Evolutionary conservation across 2,888 invertebrate species (phyloP).

Genomic region (Cataglyphis albicans): DNA sequence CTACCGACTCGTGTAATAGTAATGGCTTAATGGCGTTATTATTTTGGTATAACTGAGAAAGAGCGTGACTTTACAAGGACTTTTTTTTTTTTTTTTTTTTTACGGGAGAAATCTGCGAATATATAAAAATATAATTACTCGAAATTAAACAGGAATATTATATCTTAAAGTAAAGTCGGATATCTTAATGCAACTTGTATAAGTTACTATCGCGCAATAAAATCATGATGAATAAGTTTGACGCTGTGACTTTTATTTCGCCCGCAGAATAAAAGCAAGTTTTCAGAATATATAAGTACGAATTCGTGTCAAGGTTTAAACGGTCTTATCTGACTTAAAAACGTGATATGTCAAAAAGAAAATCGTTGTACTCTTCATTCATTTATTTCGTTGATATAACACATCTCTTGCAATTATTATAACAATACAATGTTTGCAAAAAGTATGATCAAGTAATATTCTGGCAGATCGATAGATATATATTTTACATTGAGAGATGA

Average conservation of each 20-base stretch:
- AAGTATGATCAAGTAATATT: neutral
- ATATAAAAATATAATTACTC: neutral
- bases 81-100: neutral
- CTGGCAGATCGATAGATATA: neutral
- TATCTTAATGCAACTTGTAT: conserved; percentile 25
- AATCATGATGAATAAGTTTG: conserved; percentile 23
- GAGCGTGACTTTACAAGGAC: neutral
- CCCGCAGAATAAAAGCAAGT: conserved; percentile 35
- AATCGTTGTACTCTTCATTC: neutral
- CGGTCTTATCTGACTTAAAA: conserved; percentile 46
- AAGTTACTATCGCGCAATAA: conserved; percentile 7
- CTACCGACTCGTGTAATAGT: neutral
- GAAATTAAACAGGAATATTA: conserved; percentile 10
- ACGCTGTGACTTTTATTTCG: conserved; percentile 35
- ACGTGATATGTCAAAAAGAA: conserved; percentile 12
- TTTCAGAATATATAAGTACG: conserved; percentile 8
- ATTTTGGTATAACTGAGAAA: conserved; percentile 4
- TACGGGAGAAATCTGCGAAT: neutral
- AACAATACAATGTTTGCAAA: neutral
- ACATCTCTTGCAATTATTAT: neutral
- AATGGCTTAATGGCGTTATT: conserved; percentile 22
- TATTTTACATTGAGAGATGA: neutral
- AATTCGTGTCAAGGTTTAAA: conserved; percentile 43
- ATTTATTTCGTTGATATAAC: neutral
- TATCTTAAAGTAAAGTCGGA: neutral